These are phyloP conservation scores for Aleiodes sp. DNA, from an alignment of 1,140 invertebrate species.

Conservation along the genomic window DNA sequence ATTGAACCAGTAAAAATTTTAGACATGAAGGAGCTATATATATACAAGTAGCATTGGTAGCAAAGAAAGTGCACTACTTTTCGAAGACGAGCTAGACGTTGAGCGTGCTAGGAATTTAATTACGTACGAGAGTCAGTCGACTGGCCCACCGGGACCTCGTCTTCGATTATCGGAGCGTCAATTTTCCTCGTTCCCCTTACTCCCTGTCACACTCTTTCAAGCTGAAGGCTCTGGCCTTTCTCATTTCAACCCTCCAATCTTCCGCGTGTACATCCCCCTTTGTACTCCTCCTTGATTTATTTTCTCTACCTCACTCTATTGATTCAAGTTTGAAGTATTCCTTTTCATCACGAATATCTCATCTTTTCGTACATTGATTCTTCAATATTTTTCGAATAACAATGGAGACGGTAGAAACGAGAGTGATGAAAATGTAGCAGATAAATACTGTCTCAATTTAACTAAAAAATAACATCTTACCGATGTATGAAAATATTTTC, in stretches of 20 bases:
- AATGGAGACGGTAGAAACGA: too few species aligned
- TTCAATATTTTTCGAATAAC: too few species aligned
- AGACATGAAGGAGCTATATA: background rate
- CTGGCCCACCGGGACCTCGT: conserved; percentile 29
- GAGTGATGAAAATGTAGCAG: too few species aligned
- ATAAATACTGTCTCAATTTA: too few species aligned
- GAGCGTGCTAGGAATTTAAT: conserved; percentile 39
- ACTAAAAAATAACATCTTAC: too few species aligned
- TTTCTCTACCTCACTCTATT: background rate
- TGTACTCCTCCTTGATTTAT: background rate
- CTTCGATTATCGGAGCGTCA: conserved; percentile 38
- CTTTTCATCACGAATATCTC: too few species aligned
- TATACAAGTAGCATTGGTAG: background rate
- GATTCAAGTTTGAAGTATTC: too few species aligned
- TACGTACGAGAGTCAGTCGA: conserved; percentile 33
- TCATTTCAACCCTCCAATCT: background rate
- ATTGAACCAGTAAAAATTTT: conserved; percentile 7
- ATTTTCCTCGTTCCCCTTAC: conserved; percentile 29
- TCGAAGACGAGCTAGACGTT: conserved; percentile 36
- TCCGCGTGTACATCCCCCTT: background rate
- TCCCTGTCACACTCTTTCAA: conserved; percentile 16
- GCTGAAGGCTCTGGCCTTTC: background rate
- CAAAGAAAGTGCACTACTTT: conserved; percentile 18
- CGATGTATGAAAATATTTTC: too few species aligned
- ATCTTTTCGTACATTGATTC: too few species aligned